Conservation (phyloP, 2,797 vertebrate species). For the Avahi laniger region DNA sequence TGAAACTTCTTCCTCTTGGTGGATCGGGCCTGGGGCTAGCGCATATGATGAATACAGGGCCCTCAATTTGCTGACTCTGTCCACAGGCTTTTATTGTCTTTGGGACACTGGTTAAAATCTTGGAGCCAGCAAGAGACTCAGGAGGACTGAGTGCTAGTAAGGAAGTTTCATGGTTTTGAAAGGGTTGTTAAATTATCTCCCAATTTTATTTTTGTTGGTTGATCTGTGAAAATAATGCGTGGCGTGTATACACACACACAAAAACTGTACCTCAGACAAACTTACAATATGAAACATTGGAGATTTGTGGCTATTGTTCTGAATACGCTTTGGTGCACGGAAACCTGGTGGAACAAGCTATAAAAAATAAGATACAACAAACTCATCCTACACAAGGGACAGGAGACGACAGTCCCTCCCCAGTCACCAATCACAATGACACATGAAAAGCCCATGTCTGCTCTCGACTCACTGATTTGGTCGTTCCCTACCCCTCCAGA, state of each 20-base stretch:
- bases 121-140: background rate
- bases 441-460: background rate
- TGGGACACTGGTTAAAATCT: background rate
- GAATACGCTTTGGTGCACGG: background rate
- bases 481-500: background rate
- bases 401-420: background rate
- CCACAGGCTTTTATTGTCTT: background rate
- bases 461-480: background rate
- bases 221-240: background rate
- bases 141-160: background rate
- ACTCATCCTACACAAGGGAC: background rate
- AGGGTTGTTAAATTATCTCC: background rate
- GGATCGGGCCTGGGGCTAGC: background rate
- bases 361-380: constrained; percentile 23
- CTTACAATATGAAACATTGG: background rate
- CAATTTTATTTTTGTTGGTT: background rate
- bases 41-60: background rate
- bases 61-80: background rate
- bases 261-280: background rate
- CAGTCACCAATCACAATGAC: background rate
- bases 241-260: background rate
- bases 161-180: background rate
- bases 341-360: background rate
- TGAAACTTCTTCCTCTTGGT: background rate
- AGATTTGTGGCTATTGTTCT: constrained; percentile 22